Base-by-base conservation (phyloP, 2,888 invertebrate genomes). In the Podotricha telesiphe region DNA sequence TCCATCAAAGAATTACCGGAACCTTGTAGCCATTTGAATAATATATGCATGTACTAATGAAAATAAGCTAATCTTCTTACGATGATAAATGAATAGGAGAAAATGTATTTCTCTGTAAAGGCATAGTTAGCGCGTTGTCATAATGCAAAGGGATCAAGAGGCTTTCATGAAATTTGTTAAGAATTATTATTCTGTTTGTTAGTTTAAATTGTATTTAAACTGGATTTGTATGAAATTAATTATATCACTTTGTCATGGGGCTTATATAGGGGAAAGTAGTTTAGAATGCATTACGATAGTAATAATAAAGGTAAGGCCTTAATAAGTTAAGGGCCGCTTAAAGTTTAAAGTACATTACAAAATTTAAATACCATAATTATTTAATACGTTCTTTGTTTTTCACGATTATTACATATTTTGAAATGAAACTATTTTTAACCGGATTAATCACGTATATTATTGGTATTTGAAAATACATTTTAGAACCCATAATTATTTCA, bases 1-100 rank as follows among this genome's bases (percentile, higher is more conserved):
- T 58, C 58, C 58, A 58, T 58, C 58, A 58, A 58, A 58, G 58
- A 58, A 37, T 58, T 58, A 58, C 40, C 58, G 40, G 58, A 58
- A 58, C 55, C 28, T 55, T 53, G 53, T 53, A 53, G 11, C 56
- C 56, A 37, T 40, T 58, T 58, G 40, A 58, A 58, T 58, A 58
- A 58, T 58, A 58, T 58, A 58, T 58, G 40, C 42, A 40, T 58
- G 58, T 58, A 42, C 58, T 19, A 37, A 40, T 17, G 40, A 19
- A 58, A 58, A 58, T 58, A 58, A 58, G 58, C n/a, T 58, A 58
- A 58, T 58, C 58, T 58, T 15, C 40, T 58, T 58, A 37, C 19
- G 40, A 20, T 19, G 37, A 37, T 40, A 40, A 40, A 58, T 58
- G 40, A 40, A 58, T 58, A 58, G 40, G 55, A 17, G 20, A 37